These are phyloP conservation scores for Mobula hypostoma DNA, from an alignment of 2,113 vertebrate genomes.

Conservation along the genomic window DNA sequence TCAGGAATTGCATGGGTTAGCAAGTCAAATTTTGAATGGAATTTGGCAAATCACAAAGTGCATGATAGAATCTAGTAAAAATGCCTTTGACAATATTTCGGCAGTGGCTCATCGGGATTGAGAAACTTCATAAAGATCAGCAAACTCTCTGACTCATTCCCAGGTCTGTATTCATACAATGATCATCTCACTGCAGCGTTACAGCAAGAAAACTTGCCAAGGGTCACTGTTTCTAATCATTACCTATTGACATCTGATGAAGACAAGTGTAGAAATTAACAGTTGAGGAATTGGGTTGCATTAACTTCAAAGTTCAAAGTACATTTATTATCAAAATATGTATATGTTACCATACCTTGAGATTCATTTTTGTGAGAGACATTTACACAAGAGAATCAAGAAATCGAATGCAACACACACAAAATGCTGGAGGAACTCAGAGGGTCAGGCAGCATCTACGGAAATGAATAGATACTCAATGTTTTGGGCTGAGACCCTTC, in stretches of 20 bases:
- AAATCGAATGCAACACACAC: too few relatives aligned
- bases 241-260: neutral
- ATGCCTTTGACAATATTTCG: neutral
- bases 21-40: neutral
- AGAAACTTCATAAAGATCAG: neutral
- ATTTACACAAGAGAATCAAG: too few relatives aligned
- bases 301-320: too few relatives aligned
- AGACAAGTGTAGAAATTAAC: neutral
- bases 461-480: too few relatives aligned
- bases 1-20: neutral
- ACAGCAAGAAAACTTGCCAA: neutral
- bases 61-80: neutral
- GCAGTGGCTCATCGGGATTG: neutral
- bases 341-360: too few relatives aligned
- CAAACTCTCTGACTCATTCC: neutral
- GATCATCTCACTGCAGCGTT: neutral
- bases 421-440: too few relatives aligned
- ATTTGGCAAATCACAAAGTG: neutral
- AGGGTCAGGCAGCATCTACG: too few relatives aligned
- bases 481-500: too few relatives aligned
- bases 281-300: neutral
- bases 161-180: neutral
- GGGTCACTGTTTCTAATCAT: neutral
- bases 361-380: too few relatives aligned
- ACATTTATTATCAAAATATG: too few relatives aligned